Percentiles rank a stretch among this genome's conserved stretches.
These are phyloP conservation scores for Leucophenga varia DNA, from an alignment of 1,140 invertebrate species.

Conservation along the genomic window DNA sequence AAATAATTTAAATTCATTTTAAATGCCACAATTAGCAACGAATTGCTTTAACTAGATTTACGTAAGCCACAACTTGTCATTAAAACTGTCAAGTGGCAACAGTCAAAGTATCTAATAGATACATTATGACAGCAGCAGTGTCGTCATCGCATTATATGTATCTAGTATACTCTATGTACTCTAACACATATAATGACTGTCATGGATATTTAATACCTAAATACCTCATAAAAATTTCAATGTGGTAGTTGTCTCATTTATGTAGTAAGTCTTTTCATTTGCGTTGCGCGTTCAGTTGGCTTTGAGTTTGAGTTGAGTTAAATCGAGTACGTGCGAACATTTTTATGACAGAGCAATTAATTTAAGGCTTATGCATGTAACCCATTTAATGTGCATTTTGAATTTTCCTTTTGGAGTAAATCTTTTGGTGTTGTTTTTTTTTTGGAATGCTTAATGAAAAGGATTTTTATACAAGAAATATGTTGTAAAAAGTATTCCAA, in stretches of 20 bases:
- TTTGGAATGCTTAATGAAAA: too few relatives aligned
- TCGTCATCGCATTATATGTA: too few relatives aligned
- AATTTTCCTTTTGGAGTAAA: too few relatives aligned
- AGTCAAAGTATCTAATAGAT: too few relatives aligned
- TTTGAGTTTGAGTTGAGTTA: constrained; percentile 3
- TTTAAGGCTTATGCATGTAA: constrained; percentile 49
- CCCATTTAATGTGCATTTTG: constrained; percentile 52
- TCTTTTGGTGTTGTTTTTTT: too few relatives aligned
- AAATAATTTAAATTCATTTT: too few relatives aligned
- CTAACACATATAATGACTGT: constrained; percentile 10
- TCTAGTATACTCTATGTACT: too few relatives aligned
- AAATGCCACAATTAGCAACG: constrained; percentile 34
- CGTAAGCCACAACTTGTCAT: constrained; percentile 24
- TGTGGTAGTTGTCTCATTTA: background rate
- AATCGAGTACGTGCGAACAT: constrained; percentile 30
- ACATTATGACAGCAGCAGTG: too few relatives aligned
- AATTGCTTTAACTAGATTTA: constrained; percentile 24
- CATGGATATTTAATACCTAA: constrained; percentile 31
- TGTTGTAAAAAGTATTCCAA: too few relatives aligned
- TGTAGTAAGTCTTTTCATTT: background rate
- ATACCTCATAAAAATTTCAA: constrained; percentile 27
- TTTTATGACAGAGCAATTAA: constrained; percentile 53
- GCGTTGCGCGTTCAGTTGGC: background rate
- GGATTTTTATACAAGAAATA: too few relatives aligned
- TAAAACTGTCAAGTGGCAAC: too few relatives aligned